Evolutionary conservation across 2,888 invertebrate genomes (phyloP).

Genomic region (Taphrorychus bicolor): DNA sequence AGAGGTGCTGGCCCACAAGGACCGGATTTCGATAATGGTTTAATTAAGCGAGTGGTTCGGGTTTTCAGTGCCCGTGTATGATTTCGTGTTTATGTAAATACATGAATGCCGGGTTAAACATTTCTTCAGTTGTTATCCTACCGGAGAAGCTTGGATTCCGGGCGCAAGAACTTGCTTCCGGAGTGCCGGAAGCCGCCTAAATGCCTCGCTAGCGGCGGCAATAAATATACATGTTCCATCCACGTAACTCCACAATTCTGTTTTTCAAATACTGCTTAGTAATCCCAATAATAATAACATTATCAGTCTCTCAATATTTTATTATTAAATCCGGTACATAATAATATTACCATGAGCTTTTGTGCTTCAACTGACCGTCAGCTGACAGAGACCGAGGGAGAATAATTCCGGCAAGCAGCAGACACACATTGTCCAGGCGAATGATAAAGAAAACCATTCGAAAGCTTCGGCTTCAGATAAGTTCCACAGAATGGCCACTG

Average conservation of each 20-base stretch:
- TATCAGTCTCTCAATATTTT: no score
- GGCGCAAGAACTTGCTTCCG: not conserved
- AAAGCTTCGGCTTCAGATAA: constrained; percentile 35
- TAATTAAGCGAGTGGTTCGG: constrained; percentile 19
- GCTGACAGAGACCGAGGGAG: not conserved
- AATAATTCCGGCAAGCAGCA: constrained; percentile 17
- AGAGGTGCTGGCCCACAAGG: constrained; percentile 33
- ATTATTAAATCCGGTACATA: not conserved
- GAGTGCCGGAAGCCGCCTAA: not conserved
- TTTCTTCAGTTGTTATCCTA: not conserved
- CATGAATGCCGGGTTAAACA: not conserved
- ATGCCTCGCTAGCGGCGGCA: not conserved
- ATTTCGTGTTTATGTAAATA: not conserved
- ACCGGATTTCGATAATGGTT: constrained; percentile 36
- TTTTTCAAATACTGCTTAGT: no score
- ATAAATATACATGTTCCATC: not conserved
- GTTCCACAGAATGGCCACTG: constrained; percentile 33
- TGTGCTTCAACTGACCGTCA: not conserved
- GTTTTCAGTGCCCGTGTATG: not conserved
- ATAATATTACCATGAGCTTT: constrained; percentile 1
- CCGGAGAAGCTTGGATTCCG: not conserved
- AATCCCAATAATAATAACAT: no score
- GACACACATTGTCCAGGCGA: constrained; percentile 20
- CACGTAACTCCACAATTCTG: not conserved
- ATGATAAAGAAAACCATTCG: constrained; percentile 35